Evolutionary conservation across 92 coral and sea anemone genomes (phyloP).

Genomic region (Micromussa lordhowensis): DNA sequence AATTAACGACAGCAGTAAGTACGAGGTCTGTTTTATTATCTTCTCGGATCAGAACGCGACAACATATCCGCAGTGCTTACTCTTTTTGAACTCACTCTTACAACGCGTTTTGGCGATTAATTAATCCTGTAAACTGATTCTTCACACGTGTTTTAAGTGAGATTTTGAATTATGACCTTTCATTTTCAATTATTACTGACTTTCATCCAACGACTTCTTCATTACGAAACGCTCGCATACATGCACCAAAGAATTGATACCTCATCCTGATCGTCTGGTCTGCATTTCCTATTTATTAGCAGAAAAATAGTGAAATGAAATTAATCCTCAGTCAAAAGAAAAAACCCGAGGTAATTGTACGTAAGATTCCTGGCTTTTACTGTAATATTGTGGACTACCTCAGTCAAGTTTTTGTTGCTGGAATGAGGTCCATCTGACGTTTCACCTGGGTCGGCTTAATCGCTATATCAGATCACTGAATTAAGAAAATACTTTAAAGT

Average conservation of each 20-base stretch:
- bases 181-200: not conserved
- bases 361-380: not conserved
- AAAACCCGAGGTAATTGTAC: not conserved
- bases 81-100: not conserved
- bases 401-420: not conserved
- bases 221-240: not conserved
- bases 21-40: constrained; percentile 18
- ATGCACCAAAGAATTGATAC: not conserved
- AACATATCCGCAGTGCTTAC: not conserved
- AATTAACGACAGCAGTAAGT: not conserved
- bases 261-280: not conserved
- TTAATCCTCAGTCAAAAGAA: not conserved
- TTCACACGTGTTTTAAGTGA: constrained; percentile 27
- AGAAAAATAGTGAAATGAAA: not conserved
- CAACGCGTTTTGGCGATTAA: constrained; percentile 30
- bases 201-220: not conserved
- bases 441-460: not conserved
- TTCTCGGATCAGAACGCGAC: constrained; percentile 21
- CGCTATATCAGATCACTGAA: not conserved
- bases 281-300: not conserved
- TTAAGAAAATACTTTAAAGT: not conserved
- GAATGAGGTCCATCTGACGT: not conserved
- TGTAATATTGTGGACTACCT: not conserved
- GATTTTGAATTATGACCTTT: constrained; percentile 8
- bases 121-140: constrained; percentile 51